phyloP scores from a whole-genome alignment of 2,888 invertebrate species.

The Agrotis puta region DNA sequence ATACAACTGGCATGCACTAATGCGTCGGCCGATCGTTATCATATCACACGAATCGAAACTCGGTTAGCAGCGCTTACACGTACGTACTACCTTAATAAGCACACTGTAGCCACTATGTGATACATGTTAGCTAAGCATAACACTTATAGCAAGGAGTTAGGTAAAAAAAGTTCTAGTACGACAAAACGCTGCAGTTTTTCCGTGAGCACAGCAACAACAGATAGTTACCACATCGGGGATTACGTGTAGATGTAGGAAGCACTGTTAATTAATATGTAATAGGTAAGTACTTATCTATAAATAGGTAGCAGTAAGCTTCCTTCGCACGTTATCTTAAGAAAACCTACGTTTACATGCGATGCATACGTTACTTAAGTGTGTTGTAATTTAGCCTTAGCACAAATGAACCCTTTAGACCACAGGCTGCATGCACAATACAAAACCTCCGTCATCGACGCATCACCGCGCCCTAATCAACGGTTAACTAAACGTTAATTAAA shows the following conservation, averaged over 20 bases:
- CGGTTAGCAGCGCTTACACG: slow-evolving; percentile 40
- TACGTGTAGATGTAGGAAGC: slow-evolving; percentile 47
- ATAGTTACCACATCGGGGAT: slow-evolving; percentile 36
- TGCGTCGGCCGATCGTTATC: slow-evolving; percentile 67
- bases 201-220: slow-evolving; percentile 21
- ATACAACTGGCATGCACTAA: slow-evolving; percentile 71
- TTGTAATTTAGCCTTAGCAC: slow-evolving; percentile 8
- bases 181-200: slow-evolving; percentile 1
- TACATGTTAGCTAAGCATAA: neutral
- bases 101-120: slow-evolving; percentile 10
- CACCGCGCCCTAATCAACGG: slow-evolving; percentile 21
- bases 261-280: slow-evolving; percentile 37
- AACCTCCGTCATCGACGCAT: slow-evolving; percentile 2
- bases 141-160: neutral
- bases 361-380: neutral
- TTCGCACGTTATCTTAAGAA: slow-evolving; percentile 14
- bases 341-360: slow-evolving; percentile 2
- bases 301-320: slow-evolving; percentile 14
- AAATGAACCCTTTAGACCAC: neutral
- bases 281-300: slow-evolving; percentile 17
- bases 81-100: slow-evolving; percentile 1
- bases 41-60: slow-evolving; percentile 64
- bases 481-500: slow-evolving; percentile 42
- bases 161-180: neutral
- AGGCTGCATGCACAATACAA: slow-evolving; percentile 26